Base-by-base conservation (phyloP, 2,797 vertebrate genomes). In the Microhierax caerulescens region DNA sequence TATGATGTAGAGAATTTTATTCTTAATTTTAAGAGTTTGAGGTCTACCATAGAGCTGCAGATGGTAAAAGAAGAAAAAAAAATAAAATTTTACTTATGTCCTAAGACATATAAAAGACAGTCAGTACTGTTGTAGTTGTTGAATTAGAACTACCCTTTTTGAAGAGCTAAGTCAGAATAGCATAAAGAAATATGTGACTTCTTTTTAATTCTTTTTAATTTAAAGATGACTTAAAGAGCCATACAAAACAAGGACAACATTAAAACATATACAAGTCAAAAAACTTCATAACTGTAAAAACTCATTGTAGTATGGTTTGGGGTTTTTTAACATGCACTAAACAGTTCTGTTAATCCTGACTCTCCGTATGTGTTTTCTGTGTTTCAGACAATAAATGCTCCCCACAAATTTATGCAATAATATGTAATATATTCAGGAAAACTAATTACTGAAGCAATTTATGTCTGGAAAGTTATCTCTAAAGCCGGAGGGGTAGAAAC, bases 401-500 rank as follows among this genome's bases (percentile, higher is more conserved):
- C n/a, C 16, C 32, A 43, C 19, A 95, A 69, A 95, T 86, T 73
- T 95, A 59, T 82, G 81, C 78, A 86, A 51, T 73, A 84, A 50
- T 82, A 79, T 14, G 27, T 72, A 91, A 91, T 91, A 64, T 73
- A 94, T 85, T 95, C 88, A 96, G 50, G 43, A 85, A 95, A 93
- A 94, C 36, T 95, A 94, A 96, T 95, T 96, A 93, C 34, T 94
- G 85, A 93, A 95, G 24, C 67, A 92, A 75, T 91, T 90, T 91
- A 56, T 91, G 28, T 64, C 88, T 94, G 50, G 53, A 91, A 92
- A 90, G 43, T 81, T 97, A 92, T 93, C 76, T 95, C 65, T 90
- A 77, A 90, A 92, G 69, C 85, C 89, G 76, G 88, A 89, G 75
- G 77, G 69, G 50, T 25, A 85, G 34, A 56, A 93, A 53, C 24